Conservation (phyloP, 2,888 invertebrate genomes). For the Amphiduros pacificus region DNA sequence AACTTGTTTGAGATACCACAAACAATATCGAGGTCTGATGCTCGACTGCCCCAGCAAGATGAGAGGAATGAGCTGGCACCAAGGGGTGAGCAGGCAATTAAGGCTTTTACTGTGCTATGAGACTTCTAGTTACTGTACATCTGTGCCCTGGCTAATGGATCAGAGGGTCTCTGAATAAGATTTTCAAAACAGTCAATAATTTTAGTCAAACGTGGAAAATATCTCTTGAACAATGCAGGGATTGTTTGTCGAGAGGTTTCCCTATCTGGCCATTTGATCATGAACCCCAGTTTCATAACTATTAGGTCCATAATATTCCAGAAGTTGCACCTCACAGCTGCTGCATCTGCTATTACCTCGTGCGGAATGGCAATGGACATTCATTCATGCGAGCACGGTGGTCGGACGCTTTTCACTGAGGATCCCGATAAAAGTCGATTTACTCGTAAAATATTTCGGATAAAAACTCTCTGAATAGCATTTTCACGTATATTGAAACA, state of each 20-base stretch:
- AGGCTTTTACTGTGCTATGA: background rate
- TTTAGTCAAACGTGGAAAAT: background rate
- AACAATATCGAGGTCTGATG: conserved; percentile 24
- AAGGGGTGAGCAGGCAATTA: background rate
- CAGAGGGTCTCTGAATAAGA: background rate
- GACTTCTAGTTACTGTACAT: background rate
- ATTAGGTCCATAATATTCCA: background rate
- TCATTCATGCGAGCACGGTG: too few species aligned
- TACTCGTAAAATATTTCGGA: too few species aligned
- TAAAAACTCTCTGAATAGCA: too few species aligned
- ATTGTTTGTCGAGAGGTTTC: background rate
- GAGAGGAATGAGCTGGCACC: background rate
- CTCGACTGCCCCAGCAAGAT: conserved; percentile 12
- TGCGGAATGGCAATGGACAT: too few species aligned
- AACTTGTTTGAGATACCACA: conserved; percentile 15
- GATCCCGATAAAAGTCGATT: too few species aligned
- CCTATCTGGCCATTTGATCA: background rate
- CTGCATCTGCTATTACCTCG: too few species aligned
- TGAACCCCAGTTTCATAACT: background rate
- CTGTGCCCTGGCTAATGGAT: background rate
- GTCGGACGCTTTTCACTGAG: too few species aligned
- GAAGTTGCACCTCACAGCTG: too few species aligned
- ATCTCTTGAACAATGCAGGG: background rate
- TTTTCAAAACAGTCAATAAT: conserved; percentile 11
- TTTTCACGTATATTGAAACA: too few species aligned